Percentiles rank a stretch among this genome's conserved stretches.
Conservation (phyloP, 2,888 invertebrate genomes). For the Caenorhabditis sp. region DNA sequence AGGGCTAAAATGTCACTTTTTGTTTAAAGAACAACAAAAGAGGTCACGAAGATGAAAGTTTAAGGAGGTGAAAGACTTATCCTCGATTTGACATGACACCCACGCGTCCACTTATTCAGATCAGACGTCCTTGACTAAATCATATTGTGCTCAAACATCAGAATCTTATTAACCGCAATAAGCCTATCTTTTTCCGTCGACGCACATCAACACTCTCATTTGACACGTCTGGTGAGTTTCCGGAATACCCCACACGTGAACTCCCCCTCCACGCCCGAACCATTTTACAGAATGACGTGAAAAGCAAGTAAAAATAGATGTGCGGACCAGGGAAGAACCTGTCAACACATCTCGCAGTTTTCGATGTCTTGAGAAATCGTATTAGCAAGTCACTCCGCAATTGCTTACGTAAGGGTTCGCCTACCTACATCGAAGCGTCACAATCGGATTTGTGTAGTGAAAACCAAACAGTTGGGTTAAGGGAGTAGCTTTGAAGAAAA, state of each 20-base stretch:
- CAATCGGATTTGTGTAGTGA: conserved; percentile 16
- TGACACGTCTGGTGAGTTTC: neutral
- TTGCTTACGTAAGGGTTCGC: conserved; percentile 31
- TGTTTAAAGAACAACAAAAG: neutral
- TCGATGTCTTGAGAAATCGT: conserved; percentile 44
- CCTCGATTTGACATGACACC: conserved; percentile 31
- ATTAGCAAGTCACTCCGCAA: conserved; percentile 26
- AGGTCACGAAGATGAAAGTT: neutral
- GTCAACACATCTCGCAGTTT: conserved; percentile 49
- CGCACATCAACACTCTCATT: neutral
- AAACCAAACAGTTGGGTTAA: neutral
- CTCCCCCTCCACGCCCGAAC: neutral
- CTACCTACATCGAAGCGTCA: conserved; percentile 20
- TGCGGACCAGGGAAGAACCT: conserved; percentile 30
- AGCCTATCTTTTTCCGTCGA: conserved; percentile 19
- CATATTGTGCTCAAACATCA: conserved; percentile 49
- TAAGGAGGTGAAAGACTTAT: conserved; percentile 3
- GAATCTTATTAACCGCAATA: conserved; percentile 9
- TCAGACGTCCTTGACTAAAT: conserved; percentile 42
- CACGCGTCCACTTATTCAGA: conserved; percentile 28
- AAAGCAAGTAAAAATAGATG: conserved; percentile 32
- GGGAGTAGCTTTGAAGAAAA: neutral
- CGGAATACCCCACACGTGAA: conserved; percentile 27
- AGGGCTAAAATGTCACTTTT: no score
- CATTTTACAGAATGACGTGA: conserved; percentile 31